phyloP scores from a whole-genome alignment of 2,888 invertebrate genomes.

The Sturmia bella region DNA sequence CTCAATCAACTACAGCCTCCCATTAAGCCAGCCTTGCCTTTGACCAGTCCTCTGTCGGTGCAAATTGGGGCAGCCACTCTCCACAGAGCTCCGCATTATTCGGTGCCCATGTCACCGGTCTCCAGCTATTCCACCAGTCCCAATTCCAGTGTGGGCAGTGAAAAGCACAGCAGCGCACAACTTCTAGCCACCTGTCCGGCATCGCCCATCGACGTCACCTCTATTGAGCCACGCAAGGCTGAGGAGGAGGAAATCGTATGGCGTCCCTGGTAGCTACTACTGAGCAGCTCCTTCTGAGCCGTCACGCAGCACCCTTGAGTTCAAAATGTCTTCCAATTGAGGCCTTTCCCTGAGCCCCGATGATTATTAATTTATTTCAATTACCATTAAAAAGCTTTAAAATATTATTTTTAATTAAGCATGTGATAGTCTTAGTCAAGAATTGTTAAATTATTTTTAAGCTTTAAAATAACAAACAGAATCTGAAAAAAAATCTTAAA shows the following conservation, averaged over 20 bases:
- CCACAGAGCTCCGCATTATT: constrained; percentile 76
- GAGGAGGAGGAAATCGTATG: constrained; percentile 77
- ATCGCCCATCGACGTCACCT: constrained; percentile 75
- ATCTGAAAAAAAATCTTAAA: constrained; percentile 33
- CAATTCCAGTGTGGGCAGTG: constrained; percentile 77
- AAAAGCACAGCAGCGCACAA: constrained; percentile 72
- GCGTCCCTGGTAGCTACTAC: constrained; percentile 80
- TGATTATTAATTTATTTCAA: constrained; percentile 24
- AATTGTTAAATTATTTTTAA: constrained; percentile 65
- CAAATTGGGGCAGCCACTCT: constrained; percentile 73
- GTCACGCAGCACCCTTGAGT: constrained; percentile 44
- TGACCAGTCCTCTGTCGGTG: constrained; percentile 78
- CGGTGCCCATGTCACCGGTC: constrained; percentile 80
- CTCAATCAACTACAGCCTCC: constrained; percentile 84
- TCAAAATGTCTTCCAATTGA: constrained; percentile 68
- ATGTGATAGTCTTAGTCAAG: constrained; percentile 60
- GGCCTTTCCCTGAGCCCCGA: constrained; percentile 26
- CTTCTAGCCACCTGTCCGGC: constrained; percentile 75
- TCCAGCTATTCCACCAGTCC: constrained; percentile 80
- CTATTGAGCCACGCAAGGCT: constrained; percentile 64
- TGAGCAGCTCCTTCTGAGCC: background rate
- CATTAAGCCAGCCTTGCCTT: constrained; percentile 75
- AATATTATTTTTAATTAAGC: constrained; percentile 22
- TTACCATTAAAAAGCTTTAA: constrained; percentile 56
- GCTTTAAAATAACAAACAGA: constrained; percentile 14